These are phyloP conservation scores for Microplitis mediator DNA, from an alignment of 1,140 invertebrate genomes.

Conservation along the genomic window DNA sequence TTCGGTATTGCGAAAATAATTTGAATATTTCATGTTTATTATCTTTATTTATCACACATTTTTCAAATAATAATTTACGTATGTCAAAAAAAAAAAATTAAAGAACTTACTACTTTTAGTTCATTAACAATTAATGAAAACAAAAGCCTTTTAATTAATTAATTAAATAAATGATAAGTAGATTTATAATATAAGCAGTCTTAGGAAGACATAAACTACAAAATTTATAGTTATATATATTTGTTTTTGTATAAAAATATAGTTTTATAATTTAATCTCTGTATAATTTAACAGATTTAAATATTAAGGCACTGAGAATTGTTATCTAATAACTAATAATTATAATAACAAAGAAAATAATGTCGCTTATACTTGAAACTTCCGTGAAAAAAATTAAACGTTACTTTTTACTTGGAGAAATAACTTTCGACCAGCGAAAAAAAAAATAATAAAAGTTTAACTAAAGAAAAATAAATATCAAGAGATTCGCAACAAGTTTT, in stretches of 20 bases:
- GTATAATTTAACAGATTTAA: not conserved
- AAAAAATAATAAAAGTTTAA: not conserved
- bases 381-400: not conserved
- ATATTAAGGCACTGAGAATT: conserved; percentile 1
- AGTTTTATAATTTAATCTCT: not conserved
- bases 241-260: not conserved
- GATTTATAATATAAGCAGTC: too few relatives aligned
- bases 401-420: not conserved
- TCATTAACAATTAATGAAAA: too few relatives aligned
- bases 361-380: not conserved
- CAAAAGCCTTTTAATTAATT: too few relatives aligned
- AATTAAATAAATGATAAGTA: too few relatives aligned
- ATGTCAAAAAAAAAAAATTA: too few relatives aligned
- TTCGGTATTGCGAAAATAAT: not conserved
- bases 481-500: not conserved
- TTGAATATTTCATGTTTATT: not conserved
- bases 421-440: not conserved
- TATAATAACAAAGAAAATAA: not conserved
- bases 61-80: not conserved
- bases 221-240: not conserved
- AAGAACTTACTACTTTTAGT: too few relatives aligned
- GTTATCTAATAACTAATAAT: not conserved
- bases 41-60: not conserved
- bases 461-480: not conserved
- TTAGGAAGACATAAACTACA: not conserved